Percentiles rank a stretch among this genome's conserved stretches.
Conservation (phyloP, 2,888 invertebrate genomes). For the Hybos culiciformis region DNA sequence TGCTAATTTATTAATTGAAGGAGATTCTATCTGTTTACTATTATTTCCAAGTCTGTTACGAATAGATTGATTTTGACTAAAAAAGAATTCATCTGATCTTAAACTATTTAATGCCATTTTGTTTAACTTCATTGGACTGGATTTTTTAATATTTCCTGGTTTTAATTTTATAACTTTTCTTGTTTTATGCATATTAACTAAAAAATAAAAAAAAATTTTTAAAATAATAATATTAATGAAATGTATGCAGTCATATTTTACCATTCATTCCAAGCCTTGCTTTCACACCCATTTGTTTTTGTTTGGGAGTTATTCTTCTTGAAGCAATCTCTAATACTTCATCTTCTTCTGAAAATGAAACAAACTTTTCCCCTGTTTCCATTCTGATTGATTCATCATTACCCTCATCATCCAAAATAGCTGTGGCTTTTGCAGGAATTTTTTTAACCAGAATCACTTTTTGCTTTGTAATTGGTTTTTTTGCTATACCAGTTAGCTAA, state of each 20-base stretch:
- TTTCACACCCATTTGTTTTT: slow-evolving; percentile 17
- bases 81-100: slow-evolving; percentile 30
- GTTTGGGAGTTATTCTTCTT: slow-evolving; percentile 17
- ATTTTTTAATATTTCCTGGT: slow-evolving; percentile 20
- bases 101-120: slow-evolving; percentile 20
- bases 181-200: slow-evolving; percentile 26
- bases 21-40: not conserved
- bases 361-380: slow-evolving; percentile 27
- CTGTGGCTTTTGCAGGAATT: slow-evolving; percentile 28
- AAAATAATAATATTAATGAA: not conserved
- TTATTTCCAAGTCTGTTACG: slow-evolving; percentile 26
- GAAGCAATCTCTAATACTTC: slow-evolving; percentile 34
- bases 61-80: slow-evolving; percentile 23
- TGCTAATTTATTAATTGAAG: slow-evolving; percentile 16
- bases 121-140: slow-evolving; percentile 23
- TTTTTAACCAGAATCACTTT: slow-evolving; percentile 33
- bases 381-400: slow-evolving; percentile 17
- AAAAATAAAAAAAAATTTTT: slow-evolving; percentile 1
- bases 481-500: slow-evolving; percentile 20
- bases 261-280: slow-evolving; percentile 21
- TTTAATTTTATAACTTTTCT: slow-evolving; percentile 30
- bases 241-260: not conserved
- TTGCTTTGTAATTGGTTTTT: slow-evolving; percentile 21
- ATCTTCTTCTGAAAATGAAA: slow-evolving; percentile 34
- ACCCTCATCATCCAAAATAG: slow-evolving; percentile 20